phyloP scores from a whole-genome alignment of 1,140 invertebrate genomes.

The Heliconius congener region DNA sequence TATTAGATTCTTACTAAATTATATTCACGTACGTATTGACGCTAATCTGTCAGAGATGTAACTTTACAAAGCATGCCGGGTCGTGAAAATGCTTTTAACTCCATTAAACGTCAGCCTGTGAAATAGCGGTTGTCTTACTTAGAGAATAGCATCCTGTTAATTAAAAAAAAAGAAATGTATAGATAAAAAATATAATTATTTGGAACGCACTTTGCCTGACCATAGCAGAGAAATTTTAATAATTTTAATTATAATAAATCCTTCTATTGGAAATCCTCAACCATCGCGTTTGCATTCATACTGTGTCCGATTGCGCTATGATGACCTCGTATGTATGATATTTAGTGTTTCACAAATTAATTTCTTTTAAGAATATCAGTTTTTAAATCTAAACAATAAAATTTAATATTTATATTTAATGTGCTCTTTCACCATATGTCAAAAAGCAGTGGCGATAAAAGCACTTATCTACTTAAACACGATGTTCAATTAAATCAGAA shows the following conservation, averaged over 20 bases:
- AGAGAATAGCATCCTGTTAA: background rate
- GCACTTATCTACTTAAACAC: background rate
- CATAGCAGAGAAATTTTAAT: too few relatives aligned
- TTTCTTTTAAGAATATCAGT: too few relatives aligned
- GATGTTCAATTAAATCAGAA: slow-evolving; percentile 10
- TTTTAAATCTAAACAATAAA: too few relatives aligned
- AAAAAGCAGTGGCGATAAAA: background rate
- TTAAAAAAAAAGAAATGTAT: background rate
- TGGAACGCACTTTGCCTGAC: background rate
- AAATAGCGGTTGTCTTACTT: slow-evolving; percentile 34
- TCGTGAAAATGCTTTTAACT: slow-evolving; percentile 41
- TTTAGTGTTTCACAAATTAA: too few relatives aligned
- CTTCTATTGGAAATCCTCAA: too few relatives aligned
- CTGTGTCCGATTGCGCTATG: too few relatives aligned
- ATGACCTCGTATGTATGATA: too few relatives aligned
- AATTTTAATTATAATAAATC: too few relatives aligned
- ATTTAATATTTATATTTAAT: background rate
- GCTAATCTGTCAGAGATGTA: slow-evolving; percentile 47
- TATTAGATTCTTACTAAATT: background rate
- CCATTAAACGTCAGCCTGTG: slow-evolving; percentile 36
- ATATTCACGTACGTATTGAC: slow-evolving; percentile 21
- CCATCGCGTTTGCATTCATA: too few relatives aligned
- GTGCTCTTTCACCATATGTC: background rate
- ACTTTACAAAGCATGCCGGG: slow-evolving; percentile 41
- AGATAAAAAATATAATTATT: background rate